phyloP scores from a whole-genome alignment of 2,113 vertebrate genomes.

The Xyrauchen texanus region DNA sequence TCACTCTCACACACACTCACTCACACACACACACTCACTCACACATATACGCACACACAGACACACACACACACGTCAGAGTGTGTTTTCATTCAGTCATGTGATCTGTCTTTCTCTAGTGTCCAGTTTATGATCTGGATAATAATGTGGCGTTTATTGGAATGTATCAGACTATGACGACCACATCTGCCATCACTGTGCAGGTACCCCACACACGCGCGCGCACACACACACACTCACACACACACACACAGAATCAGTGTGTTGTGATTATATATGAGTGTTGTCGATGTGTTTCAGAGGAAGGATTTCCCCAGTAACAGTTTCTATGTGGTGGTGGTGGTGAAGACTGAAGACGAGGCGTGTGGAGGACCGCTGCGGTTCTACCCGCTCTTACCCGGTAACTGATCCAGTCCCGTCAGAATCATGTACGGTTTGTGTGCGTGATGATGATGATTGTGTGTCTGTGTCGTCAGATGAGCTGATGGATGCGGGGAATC shows the following conservation, averaged over 20 bases:
- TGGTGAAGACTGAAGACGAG: constrained; percentile 96
- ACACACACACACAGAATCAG: neutral
- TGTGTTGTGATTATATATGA: neutral
- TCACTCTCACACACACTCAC: too few species aligned
- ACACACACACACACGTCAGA: too few species aligned
- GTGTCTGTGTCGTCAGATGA: constrained; percentile 73
- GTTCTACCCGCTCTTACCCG: constrained; percentile 83
- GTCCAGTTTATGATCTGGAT: constrained; percentile 94
- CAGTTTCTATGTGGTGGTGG: constrained; percentile 96
- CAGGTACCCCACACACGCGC: constrained; percentile 77
- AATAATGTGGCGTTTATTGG: constrained; percentile 98
- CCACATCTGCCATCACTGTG: constrained; percentile 94
- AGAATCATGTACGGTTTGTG: neutral
- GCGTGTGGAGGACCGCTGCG: constrained; percentile 86
- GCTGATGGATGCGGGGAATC: constrained; percentile 85
- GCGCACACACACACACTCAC: neutral
- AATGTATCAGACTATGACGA: constrained; percentile 99
- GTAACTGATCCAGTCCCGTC: constrained; percentile 30
- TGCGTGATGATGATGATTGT: neutral
- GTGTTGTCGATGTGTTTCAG: constrained; percentile 62
- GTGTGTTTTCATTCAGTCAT: neutral
- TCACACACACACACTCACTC: too few species aligned
- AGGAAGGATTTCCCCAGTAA: constrained; percentile 93
- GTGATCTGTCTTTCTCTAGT: constrained; percentile 68
- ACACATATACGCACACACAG: too few species aligned